These are phyloP conservation scores for Meda fulgida DNA, from an alignment of 2,797 vertebrate species.

Conservation along the genomic window DNA sequence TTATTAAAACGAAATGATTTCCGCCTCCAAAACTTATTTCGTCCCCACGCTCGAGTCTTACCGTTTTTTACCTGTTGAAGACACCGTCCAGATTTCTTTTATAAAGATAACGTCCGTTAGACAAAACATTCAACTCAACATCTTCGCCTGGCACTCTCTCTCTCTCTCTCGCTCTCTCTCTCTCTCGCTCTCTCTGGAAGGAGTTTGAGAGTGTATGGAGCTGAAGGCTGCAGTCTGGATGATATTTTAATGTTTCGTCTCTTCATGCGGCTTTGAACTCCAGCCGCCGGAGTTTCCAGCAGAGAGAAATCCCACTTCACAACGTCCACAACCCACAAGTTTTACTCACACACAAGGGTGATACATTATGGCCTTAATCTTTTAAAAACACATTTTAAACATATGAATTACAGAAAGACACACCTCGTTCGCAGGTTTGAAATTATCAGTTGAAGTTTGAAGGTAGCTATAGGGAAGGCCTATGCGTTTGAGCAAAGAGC, in stretches of 20 bases:
- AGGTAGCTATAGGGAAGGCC: background rate
- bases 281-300: slow-evolving; percentile 94
- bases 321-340: slow-evolving; percentile 96
- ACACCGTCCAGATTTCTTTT: slow-evolving; percentile 74
- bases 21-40: slow-evolving; percentile 22
- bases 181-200: slow-evolving; percentile 78
- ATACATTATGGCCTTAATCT: slow-evolving; percentile 72
- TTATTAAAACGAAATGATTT: background rate
- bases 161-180: slow-evolving; percentile 75
- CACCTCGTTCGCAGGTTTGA: slow-evolving; percentile 29
- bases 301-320: slow-evolving; percentile 99
- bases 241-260: slow-evolving; percentile 96
- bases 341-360: slow-evolving; percentile 78
- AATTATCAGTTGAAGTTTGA: slow-evolving; percentile 17
- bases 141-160: slow-evolving; percentile 74
- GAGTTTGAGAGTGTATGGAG: slow-evolving; percentile 86
- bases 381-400: slow-evolving; percentile 27
- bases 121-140: slow-evolving; percentile 74
- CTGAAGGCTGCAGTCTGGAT: slow-evolving; percentile 89
- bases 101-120: slow-evolving; percentile 56
- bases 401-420: slow-evolving; percentile 21
- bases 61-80: slow-evolving; percentile 89
- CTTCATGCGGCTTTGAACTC: slow-evolving; percentile 98
- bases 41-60: slow-evolving; percentile 65
- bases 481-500: background rate